Conservation (phyloP, 2,113 vertebrate species). For the Hiodon tergisus region DNA sequence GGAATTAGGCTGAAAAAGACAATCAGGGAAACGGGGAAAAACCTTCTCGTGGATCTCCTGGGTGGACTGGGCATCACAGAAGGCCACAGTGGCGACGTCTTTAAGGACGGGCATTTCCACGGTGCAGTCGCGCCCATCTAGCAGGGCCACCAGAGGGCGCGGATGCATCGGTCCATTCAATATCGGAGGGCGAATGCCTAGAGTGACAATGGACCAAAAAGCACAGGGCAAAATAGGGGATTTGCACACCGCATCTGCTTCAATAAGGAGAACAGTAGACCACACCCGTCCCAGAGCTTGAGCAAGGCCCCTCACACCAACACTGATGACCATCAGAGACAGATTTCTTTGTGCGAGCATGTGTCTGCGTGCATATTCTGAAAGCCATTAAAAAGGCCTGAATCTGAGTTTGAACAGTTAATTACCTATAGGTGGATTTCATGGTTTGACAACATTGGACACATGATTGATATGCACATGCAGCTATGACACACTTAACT, state of each 20-base stretch:
- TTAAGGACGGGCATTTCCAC: slow-evolving; percentile 73
- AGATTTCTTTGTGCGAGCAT: too few species aligned
- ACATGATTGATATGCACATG: too few species aligned
- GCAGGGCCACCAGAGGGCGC: slow-evolving; percentile 65
- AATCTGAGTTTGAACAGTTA: too few species aligned
- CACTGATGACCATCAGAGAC: too few species aligned
- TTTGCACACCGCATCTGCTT: not conserved
- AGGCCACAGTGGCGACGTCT: slow-evolving; percentile 70
- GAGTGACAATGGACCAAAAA: not conserved
- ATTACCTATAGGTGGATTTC: too few species aligned
- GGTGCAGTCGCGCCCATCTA: slow-evolving; percentile 69
- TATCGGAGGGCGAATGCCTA: slow-evolving; percentile 67
- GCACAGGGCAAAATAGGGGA: not conserved
- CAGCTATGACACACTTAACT: too few species aligned
- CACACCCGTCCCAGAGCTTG: too few species aligned
- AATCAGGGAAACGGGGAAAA: not conserved
- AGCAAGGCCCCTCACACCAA: too few species aligned
- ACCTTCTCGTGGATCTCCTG: slow-evolving; percentile 75
- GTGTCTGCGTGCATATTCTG: too few species aligned
- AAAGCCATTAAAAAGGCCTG: too few species aligned
- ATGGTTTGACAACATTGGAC: too few species aligned
- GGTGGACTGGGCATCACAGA: slow-evolving; percentile 72
- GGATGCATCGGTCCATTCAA: slow-evolving; percentile 69
- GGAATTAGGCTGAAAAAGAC: not conserved
- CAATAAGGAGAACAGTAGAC: too few species aligned